Conservation (phyloP, 2,888 invertebrate genomes). For the Meganola albula region DNA sequence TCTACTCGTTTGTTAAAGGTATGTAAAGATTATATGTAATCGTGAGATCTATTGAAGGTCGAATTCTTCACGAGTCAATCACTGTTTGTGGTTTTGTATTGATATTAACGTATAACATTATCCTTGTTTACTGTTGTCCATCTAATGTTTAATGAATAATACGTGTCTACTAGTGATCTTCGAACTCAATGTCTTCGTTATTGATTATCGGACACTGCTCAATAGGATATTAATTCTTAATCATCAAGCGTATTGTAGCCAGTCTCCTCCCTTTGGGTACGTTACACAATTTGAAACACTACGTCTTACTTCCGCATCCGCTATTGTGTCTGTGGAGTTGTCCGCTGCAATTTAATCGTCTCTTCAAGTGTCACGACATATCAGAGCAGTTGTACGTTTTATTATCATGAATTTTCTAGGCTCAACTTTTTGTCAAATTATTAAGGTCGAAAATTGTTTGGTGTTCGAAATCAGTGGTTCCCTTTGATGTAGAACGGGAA, state of each 20-base stretch:
- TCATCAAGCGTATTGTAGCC: conserved; percentile 23
- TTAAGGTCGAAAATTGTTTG: conserved; percentile 59
- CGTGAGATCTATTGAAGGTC: conserved; percentile 32
- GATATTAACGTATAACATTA: conserved; percentile 11
- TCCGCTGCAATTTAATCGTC: conserved; percentile 61
- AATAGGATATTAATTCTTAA: conserved; percentile 21
- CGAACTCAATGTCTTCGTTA: conserved; percentile 21
- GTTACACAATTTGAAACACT: conserved; percentile 47
- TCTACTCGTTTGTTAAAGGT: conserved; percentile 48
- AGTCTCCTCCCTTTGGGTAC: conserved; percentile 15
- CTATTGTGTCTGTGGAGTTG: conserved; percentile 47
- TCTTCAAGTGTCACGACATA: conserved; percentile 61
- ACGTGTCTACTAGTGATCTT: conserved; percentile 23
- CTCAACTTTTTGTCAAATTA: conserved; percentile 28
- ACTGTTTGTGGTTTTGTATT: conserved; percentile 14
- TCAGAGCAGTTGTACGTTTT: conserved; percentile 51
- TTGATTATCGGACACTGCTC: conserved; percentile 30
- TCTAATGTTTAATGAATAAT: conserved; percentile 22
- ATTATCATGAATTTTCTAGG: conserved; percentile 26
- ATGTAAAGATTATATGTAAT: conserved; percentile 33
- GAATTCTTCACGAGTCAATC: conserved; percentile 27
- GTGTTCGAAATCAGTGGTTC: conserved; percentile 43
- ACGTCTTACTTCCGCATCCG: conserved; percentile 56
- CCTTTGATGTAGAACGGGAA: conserved; percentile 76
- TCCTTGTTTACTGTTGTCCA: conserved; percentile 13